These are phyloP conservation scores for Drosophila suzukii DNA, from an alignment of 1,140 invertebrate species.

Conservation along the genomic window DNA sequence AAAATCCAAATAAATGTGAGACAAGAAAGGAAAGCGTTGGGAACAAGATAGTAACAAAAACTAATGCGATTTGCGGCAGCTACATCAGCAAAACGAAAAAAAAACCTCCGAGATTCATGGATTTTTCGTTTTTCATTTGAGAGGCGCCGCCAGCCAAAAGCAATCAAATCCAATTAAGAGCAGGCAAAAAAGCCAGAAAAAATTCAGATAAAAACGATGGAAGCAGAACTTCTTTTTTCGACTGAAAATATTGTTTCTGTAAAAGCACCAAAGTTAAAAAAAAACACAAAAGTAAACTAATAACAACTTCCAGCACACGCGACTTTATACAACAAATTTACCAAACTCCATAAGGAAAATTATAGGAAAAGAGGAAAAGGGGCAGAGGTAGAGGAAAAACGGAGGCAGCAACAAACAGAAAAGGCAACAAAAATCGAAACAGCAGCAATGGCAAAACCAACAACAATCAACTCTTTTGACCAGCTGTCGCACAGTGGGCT, in stretches of 20 bases:
- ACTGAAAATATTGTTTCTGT: conserved; percentile 30
- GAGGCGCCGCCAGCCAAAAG: conserved; percentile 70
- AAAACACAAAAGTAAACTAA: conserved; percentile 26
- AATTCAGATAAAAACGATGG: conserved; percentile 7
- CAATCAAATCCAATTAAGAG: conserved; percentile 82
- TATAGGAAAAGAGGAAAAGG: neutral
- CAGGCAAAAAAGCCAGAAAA: conserved; percentile 29
- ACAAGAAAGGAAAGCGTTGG: conserved; percentile 66
- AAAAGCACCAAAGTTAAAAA: conserved; percentile 9
- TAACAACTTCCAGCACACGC: conserved; percentile 41
- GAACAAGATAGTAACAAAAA: conserved; percentile 52
- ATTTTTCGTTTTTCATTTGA: conserved; percentile 40
- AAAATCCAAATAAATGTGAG: conserved; percentile 48
- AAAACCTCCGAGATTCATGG: conserved; percentile 47
- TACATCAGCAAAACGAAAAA: conserved; percentile 16
- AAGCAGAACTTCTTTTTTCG: conserved; percentile 25
- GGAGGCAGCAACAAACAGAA: conserved; percentile 42
- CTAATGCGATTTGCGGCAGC: conserved; percentile 72
- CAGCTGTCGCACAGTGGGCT: conserved; percentile 53
- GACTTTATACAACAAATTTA: conserved; percentile 31
- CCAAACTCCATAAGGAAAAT: conserved; percentile 21
- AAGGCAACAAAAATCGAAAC: conserved; percentile 36
- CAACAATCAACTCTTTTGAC: conserved; percentile 61
- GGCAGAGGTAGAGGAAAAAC: conserved; percentile 20
- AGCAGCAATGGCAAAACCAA: conserved; percentile 48